Evolutionary conservation across 2,797 vertebrate genomes (phyloP).

Genomic region (Sebastes hubbsi): DNA sequence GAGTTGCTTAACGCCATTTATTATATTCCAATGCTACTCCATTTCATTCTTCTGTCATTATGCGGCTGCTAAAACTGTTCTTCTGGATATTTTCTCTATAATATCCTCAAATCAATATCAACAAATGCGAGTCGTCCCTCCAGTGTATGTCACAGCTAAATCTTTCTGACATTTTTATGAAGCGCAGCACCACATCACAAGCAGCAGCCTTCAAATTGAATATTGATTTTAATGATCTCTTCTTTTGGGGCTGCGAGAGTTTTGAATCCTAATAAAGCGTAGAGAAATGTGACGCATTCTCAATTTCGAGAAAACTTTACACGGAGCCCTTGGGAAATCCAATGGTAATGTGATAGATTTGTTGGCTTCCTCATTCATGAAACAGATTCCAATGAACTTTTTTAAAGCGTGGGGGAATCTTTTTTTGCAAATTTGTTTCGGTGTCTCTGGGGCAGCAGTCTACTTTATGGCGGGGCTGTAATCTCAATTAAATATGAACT

Average conservation of each 20-base stretch:
- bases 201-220: constrained; percentile 59
- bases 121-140: constrained; percentile 39
- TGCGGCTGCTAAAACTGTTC: constrained; percentile 15
- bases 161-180: constrained; percentile 69
- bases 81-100: constrained; percentile 23
- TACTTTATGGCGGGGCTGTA: constrained; percentile 32
- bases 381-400: constrained; percentile 41
- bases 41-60: constrained; percentile 19
- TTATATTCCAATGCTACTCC: background rate
- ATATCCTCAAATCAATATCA: constrained; percentile 48
- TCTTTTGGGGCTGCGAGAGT: constrained; percentile 58
- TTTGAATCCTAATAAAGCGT: constrained; percentile 65
- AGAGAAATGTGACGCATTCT: constrained; percentile 45
- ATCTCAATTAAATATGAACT: constrained; percentile 61
- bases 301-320: constrained; percentile 52
- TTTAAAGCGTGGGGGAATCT: constrained; percentile 23
- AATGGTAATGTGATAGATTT: constrained; percentile 52
- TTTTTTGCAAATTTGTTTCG: constrained; percentile 42
- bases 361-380: constrained; percentile 44
- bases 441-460: constrained; percentile 39
- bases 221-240: constrained; percentile 73
- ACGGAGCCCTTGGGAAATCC: constrained; percentile 49
- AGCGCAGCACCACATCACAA: constrained; percentile 38
- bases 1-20: background rate
- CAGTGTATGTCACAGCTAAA: constrained; percentile 55